phyloP scores from a whole-genome alignment of 1,140 invertebrate species.

The Anoplophora glabripennis region DNA sequence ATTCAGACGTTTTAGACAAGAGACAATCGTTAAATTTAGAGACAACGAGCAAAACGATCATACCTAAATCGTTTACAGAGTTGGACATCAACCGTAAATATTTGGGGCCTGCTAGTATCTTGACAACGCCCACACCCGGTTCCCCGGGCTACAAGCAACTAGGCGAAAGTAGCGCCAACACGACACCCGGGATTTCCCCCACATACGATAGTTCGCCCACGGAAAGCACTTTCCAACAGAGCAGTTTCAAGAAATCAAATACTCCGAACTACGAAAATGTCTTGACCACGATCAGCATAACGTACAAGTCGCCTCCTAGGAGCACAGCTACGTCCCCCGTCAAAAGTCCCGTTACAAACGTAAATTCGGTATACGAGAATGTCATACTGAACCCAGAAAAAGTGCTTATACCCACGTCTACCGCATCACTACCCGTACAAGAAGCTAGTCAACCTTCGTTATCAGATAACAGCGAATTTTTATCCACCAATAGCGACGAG shows the following conservation, averaged over 20 bases:
- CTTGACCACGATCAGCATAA: slow-evolving; percentile 65
- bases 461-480: slow-evolving; percentile 4
- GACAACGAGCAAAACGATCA: slow-evolving; percentile 7
- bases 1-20: slow-evolving; percentile 39
- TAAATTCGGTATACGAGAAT: slow-evolving; percentile 51
- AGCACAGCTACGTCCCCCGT: slow-evolving; percentile 28
- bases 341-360: slow-evolving; percentile 45
- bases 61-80: slow-evolving; percentile 43
- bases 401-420: slow-evolving; percentile 52
- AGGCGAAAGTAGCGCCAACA: slow-evolving; percentile 40
- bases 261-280: slow-evolving; percentile 49
- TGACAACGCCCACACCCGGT: slow-evolving; percentile 39
- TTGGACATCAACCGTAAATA: slow-evolving; percentile 31
- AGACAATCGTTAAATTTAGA: slow-evolving; percentile 42
- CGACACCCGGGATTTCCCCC: slow-evolving; percentile 36
- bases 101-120: slow-evolving; percentile 21
- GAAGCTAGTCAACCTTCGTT: slow-evolving; percentile 53
- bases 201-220: slow-evolving; percentile 28
- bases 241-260: slow-evolving; percentile 29
- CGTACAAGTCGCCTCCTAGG: slow-evolving; percentile 58
- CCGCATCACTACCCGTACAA: slow-evolving; percentile 55
- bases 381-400: slow-evolving; percentile 54
- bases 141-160: slow-evolving; percentile 42
- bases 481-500: slow-evolving; percentile 12
- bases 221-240: slow-evolving; percentile 27